Conservation (phyloP, 2,113 vertebrate genomes). For the Gopherus flavomarginatus region DNA sequence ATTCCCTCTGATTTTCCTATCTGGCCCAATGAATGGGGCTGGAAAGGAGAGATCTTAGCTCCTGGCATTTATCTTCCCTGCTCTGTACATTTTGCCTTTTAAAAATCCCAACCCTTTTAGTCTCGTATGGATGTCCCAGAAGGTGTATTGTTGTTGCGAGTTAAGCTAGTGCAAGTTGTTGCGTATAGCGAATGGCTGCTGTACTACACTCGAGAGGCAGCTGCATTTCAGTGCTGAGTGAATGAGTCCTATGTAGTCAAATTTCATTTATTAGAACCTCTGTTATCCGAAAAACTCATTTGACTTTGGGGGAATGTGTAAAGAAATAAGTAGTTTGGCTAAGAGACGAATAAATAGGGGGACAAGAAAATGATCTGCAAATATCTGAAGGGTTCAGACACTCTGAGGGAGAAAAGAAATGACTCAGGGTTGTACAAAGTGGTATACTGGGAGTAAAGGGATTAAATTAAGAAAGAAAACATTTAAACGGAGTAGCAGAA, state of each 20-base stretch:
- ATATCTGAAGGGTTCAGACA: slow-evolving; percentile 44
- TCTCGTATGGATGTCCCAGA: slow-evolving; percentile 2
- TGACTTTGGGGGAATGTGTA: slow-evolving; percentile 62
- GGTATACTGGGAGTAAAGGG: slow-evolving; percentile 6
- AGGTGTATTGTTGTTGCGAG: slow-evolving; percentile 34
- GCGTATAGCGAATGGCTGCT: slow-evolving; percentile 7
- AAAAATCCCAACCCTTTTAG: slow-evolving; percentile 5
- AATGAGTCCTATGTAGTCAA: slow-evolving; percentile 48
- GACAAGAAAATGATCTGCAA: slow-evolving; percentile 34
- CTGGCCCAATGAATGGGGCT: slow-evolving; percentile 28
- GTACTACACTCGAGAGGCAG: slow-evolving; percentile 29
- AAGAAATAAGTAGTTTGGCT: slow-evolving; percentile 55
- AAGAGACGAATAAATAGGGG: slow-evolving; percentile 41
- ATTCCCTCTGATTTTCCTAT: slow-evolving; percentile 51
- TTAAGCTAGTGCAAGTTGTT: slow-evolving; percentile 40
- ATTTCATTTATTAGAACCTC: slow-evolving; percentile 60
- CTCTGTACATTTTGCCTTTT: neutral
- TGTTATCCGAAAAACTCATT: slow-evolving; percentile 59
- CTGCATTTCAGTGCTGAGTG: slow-evolving; percentile 46
- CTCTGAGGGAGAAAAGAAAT: slow-evolving; percentile 42
- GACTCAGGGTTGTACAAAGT: slow-evolving; percentile 62
- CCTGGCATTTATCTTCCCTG: slow-evolving; percentile 14
- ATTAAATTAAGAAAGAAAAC: slow-evolving; percentile 53
- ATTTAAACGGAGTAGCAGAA: slow-evolving; percentile 55
- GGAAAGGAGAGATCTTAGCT: slow-evolving; percentile 28